These are phyloP conservation scores for Cuniculus paca DNA, from an alignment of 2,797 vertebrate species.

Conservation along the genomic window DNA sequence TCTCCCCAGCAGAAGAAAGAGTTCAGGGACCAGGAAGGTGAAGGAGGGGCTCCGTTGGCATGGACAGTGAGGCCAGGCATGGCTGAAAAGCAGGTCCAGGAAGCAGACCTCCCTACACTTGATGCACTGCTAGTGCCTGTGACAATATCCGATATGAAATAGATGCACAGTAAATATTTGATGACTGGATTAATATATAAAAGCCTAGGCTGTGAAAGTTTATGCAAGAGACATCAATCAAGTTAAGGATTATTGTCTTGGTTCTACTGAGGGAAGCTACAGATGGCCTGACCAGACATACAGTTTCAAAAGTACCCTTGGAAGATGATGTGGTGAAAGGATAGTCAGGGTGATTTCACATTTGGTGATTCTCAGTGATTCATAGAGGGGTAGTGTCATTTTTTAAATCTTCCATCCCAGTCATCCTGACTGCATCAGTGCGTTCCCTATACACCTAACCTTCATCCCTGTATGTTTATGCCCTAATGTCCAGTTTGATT, in stretches of 20 bases:
- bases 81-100: background rate
- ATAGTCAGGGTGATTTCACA: background rate
- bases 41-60: background rate
- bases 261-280: background rate
- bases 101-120: background rate
- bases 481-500: background rate
- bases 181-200: background rate
- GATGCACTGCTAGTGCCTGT: background rate
- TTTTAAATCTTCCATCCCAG: background rate
- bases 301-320: background rate
- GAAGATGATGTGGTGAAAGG: background rate
- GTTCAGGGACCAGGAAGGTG: rapidly evolving
- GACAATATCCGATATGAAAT: background rate
- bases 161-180: background rate
- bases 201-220: background rate
- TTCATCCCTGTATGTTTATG: background rate
- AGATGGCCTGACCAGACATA: background rate
- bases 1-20: background rate
- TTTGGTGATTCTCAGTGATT: background rate
- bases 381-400: background rate
- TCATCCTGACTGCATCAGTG: background rate
- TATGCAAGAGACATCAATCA: background rate
- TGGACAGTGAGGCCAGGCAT: background rate
- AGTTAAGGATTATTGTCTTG: background rate
- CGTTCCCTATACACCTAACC: background rate